Base-by-base conservation (phyloP, 2,888 invertebrate species). In the Galeruca laticollis region DNA sequence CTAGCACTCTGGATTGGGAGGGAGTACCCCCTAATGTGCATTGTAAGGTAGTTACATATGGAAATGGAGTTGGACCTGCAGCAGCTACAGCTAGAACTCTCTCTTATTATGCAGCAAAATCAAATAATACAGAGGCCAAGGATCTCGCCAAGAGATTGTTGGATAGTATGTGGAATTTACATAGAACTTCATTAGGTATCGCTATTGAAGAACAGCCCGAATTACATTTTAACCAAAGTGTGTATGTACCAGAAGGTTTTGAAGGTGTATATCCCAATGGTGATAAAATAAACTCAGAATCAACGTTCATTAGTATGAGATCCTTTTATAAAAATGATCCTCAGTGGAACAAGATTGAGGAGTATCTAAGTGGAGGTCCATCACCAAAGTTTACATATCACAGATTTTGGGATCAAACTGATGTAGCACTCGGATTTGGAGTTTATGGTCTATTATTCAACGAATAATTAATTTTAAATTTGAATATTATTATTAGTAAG, bases 321-420 rank as follows among this genome's bases (percentile, higher is more conserved):
- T 78, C 77, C 0, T 78, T 73, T 70, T 78, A 77, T 67, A 77
- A 77, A 61, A 72, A 72, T 0, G 78, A 78, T 65, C 74, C 76
- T 11, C 69, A 77, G 11, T 78, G 74, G 74, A 35, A 71, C 10
- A 74, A 76, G 57, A 75, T 78, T 18, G 74, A 78, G 61, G 18
- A 61, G 43, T 74, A 74, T 65, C 65, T 78, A 47, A 76, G 76
- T 51, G 78, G 78, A 31, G 78, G 78, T 11, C 47, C 72, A 13
- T 72, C 60, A 35, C 78, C 78, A 15, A 66, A 31, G 2, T 76
- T 78, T 65, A 73, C 71, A 35, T 78, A 76, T 69, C 78, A 77
- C 69, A 72, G 78, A 60, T 78, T 78, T 73, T 78, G 78, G 78
- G 71, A 76, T 62, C 78, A 78, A 62, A 70, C 78, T 60, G 78